These are phyloP conservation scores for Cloeon dipterum DNA, from an alignment of 2,888 invertebrate species.

Conservation along the genomic window DNA sequence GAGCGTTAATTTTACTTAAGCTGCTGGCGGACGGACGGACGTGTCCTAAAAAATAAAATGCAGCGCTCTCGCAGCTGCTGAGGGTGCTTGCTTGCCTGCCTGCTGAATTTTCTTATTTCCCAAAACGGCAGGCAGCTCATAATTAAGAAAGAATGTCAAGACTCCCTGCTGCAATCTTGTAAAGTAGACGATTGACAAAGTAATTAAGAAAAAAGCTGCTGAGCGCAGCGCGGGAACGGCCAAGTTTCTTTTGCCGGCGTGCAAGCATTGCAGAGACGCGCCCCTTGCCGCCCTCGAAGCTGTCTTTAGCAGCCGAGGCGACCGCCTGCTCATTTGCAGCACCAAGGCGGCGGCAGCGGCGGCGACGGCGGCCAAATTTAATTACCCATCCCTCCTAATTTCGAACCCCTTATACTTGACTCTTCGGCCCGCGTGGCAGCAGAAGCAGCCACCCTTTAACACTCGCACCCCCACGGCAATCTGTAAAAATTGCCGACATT, in stretches of 20 bases:
- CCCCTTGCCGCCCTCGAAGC: not conserved
- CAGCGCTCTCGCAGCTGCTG: too few relatives aligned
- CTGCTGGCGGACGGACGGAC: too few relatives aligned
- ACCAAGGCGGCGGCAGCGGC: conserved; percentile 17
- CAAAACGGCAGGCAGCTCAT: too few relatives aligned
- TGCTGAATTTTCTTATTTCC: too few relatives aligned
- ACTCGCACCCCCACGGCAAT: not conserved
- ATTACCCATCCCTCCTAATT: not conserved
- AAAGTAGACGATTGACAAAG: conserved; percentile 2
- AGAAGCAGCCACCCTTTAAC: not conserved
- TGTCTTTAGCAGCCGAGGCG: not conserved
- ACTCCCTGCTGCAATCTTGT: not conserved
- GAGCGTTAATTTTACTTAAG: too few relatives aligned
- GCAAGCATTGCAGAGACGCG: too few relatives aligned
- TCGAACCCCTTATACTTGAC: conserved; percentile 1
- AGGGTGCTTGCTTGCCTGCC: too few relatives aligned
- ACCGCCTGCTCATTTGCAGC: conserved; percentile 17
- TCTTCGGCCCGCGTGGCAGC: not conserved
- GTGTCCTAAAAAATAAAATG: too few relatives aligned
- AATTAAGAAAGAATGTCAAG: not conserved
- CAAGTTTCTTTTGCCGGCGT: not conserved
- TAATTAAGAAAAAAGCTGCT: conserved; percentile 1
- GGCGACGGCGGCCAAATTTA: conserved; percentile 10
- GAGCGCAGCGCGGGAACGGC: not conserved
- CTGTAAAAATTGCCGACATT: conserved; percentile 1